A percentile compares a stretch with the other conserved stretches of the same genome.
Evolutionary conservation across 2,113 vertebrate species (phyloP).

Genomic region (Podocnemis expansa): DNA sequence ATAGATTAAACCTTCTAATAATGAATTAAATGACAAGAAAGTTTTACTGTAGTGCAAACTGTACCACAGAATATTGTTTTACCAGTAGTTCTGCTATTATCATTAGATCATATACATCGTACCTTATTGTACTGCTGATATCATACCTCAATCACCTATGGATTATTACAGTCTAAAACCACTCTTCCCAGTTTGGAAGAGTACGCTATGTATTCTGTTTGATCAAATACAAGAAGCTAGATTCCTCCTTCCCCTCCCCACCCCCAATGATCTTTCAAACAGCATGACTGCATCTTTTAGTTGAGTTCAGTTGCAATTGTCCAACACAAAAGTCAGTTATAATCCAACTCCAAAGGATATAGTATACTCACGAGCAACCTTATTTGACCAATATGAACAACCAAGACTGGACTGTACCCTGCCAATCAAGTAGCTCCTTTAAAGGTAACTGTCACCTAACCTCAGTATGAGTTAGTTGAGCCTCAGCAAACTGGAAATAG

Average conservation of each 20-base stretch:
- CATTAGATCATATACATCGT: neutral
- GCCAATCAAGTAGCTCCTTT: neutral
- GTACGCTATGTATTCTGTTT: neutral
- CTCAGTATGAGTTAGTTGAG: neutral
- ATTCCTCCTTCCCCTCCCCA: too few relatives aligned
- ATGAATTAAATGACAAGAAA: neutral
- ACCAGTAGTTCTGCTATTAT: neutral
- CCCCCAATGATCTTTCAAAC: neutral
- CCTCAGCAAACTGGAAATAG: neutral
- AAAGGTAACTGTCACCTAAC: neutral
- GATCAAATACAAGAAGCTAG: neutral
- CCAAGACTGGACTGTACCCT: neutral
- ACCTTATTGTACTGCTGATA: neutral
- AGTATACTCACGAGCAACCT: neutral
- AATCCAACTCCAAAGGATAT: neutral
- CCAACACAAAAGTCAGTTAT: neutral
- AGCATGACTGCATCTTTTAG: neutral
- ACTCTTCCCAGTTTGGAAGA: neutral
- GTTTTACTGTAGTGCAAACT: neutral
- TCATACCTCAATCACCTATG: neutral
- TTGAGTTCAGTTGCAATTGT: neutral
- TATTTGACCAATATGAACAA: neutral
- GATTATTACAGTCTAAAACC: neutral
- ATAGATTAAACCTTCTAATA: slow-evolving; percentile 3
- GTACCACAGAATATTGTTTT: neutral